phyloP scores from a whole-genome alignment of 2,113 vertebrate genomes.

The Odocoileus virginianus region DNA sequence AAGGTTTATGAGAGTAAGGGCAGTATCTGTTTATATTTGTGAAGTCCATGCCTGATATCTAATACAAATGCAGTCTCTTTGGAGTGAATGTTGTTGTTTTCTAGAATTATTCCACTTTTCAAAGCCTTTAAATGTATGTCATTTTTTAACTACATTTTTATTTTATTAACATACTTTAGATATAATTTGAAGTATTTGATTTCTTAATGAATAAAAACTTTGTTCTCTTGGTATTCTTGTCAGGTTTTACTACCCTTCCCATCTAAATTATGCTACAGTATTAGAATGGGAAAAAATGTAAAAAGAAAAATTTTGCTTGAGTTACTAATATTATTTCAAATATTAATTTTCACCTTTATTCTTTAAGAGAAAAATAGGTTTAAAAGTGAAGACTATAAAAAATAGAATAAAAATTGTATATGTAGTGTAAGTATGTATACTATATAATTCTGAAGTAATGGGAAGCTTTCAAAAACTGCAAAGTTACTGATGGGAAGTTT shows the following conservation, averaged over 20 bases:
- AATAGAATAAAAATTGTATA: not conserved
- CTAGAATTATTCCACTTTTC: not conserved
- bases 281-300: not conserved
- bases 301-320: not conserved
- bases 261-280: not conserved
- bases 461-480: not conserved
- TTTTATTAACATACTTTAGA: not conserved
- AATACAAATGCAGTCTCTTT: not conserved
- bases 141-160: not conserved
- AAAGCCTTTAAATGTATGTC: not conserved
- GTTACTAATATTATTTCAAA: constrained; percentile 6
- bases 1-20: not conserved
- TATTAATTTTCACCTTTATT: not conserved
- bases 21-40: not conserved
- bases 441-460: not conserved
- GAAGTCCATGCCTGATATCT: not conserved
- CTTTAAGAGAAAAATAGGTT: not conserved
- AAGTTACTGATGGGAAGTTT: not conserved
- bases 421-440: not conserved
- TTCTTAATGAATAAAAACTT: not conserved
- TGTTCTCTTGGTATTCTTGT: not conserved
- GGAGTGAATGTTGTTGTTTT: not conserved
- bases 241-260: not conserved
- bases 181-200: not conserved
- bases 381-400: not conserved